Conservation (phyloP, 2,888 invertebrate genomes). For the Vannuccia rotundouncinata region DNA sequence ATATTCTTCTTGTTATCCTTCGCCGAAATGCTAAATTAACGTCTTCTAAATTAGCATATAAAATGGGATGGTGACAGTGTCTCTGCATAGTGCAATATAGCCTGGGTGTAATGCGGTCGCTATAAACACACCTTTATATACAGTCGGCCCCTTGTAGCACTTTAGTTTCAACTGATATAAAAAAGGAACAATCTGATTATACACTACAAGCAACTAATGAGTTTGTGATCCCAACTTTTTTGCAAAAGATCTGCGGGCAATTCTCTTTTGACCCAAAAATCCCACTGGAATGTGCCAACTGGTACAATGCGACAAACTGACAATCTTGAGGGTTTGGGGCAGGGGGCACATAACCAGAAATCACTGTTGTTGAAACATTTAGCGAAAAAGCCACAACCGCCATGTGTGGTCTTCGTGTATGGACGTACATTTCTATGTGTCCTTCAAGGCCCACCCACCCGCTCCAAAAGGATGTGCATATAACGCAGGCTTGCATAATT, state of each 20-base stretch:
- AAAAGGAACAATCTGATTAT: no score
- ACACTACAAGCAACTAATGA: no score
- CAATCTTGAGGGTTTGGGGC: neutral
- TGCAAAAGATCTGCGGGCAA: neutral
- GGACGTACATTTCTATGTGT: neutral
- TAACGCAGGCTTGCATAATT: neutral
- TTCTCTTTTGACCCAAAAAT: neutral
- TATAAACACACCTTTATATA: neutral
- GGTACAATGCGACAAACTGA: conserved; percentile 5
- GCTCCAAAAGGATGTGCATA: neutral
- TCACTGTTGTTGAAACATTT: neutral
- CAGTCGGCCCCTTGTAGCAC: no score
- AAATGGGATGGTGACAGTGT: neutral
- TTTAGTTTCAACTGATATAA: no score
- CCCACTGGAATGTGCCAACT: conserved; percentile 6
- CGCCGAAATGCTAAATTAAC: no score
- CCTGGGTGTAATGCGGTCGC: neutral
- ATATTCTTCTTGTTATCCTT: neutral
- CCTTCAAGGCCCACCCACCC: neutral
- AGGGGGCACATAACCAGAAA: neutral
- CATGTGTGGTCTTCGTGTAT: neutral
- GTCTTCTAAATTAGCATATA: neutral
- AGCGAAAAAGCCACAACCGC: neutral
- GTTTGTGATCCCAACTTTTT: no score
- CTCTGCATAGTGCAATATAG: neutral